These are phyloP conservation scores for Alsophila aescularia DNA, from an alignment of 2,888 invertebrate genomes.

Conservation along the genomic window DNA sequence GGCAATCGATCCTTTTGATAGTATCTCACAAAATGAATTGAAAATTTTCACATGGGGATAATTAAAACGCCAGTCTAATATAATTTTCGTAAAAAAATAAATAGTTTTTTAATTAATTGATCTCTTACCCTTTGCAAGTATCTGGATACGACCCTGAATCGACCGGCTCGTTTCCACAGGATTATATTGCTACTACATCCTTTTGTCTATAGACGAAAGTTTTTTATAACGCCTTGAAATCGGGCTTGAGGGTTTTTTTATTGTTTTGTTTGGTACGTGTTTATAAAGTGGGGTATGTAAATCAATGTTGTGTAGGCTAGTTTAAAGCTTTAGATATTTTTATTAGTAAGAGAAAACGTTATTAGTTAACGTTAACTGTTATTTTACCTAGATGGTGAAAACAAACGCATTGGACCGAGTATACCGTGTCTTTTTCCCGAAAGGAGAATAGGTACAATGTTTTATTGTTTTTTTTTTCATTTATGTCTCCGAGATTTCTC, in stretches of 20 bases:
- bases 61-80: no score
- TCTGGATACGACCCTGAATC: slow-evolving; percentile 4
- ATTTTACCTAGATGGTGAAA: background rate
- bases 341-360: background rate
- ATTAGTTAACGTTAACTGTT: no score
- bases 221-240: slow-evolving; percentile 36
- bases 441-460: no score
- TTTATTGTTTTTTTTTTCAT: no score
- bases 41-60: no score
- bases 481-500: no score
- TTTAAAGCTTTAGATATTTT: slow-evolving; percentile 15
- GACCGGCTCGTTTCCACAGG: slow-evolving; percentile 29
- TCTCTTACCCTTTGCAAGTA: background rate
- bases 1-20: no score
- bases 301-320: slow-evolving; percentile 16
- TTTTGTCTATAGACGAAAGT: slow-evolving; percentile 32
- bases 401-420: no score
- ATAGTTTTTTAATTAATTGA: background rate
- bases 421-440: no score
- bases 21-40: no score
- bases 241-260: slow-evolving; percentile 31
- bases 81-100: no score
- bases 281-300: slow-evolving; percentile 28
- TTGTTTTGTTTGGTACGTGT: slow-evolving; percentile 27
- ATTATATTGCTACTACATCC: slow-evolving; percentile 35